Conservation (phyloP, 2,113 vertebrate species). For the Mormyrus iriodes region DNA sequence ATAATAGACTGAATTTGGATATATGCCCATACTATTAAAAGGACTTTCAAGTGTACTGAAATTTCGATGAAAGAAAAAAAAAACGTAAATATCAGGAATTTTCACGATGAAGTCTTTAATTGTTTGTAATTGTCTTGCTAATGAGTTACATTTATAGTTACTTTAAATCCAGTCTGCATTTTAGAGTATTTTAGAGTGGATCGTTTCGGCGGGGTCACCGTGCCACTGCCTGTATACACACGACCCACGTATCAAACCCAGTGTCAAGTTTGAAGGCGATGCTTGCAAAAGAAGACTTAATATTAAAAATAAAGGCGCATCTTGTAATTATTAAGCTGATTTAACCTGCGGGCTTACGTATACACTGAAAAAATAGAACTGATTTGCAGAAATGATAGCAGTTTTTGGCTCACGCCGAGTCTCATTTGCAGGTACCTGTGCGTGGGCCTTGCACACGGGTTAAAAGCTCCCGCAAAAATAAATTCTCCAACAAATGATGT, state of each 20-base stretch:
- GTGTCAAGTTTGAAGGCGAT: background rate
- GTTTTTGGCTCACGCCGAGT: background rate
- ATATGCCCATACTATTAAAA: background rate
- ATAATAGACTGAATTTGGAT: background rate
- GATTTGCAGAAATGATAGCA: background rate
- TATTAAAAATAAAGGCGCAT: background rate
- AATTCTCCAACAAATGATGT: background rate
- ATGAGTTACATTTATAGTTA: background rate
- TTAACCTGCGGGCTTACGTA: background rate
- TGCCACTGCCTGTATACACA: background rate
- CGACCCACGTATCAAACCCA: background rate
- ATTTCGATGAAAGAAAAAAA: background rate
- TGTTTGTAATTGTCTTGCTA: background rate
- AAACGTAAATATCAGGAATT: background rate
- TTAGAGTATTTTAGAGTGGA: background rate
- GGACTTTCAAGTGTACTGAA: background rate
- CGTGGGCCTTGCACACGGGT: constrained; percentile 1
- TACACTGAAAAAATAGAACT: background rate
- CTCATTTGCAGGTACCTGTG: background rate
- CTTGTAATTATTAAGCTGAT: background rate
- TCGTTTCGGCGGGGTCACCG: background rate
- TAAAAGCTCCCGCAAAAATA: background rate
- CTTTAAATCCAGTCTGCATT: background rate
- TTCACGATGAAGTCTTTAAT: background rate
- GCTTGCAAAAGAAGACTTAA: background rate